Evolutionary conservation across 2,888 invertebrate species (phyloP).

Genomic region (Pandemis corylana): DNA sequence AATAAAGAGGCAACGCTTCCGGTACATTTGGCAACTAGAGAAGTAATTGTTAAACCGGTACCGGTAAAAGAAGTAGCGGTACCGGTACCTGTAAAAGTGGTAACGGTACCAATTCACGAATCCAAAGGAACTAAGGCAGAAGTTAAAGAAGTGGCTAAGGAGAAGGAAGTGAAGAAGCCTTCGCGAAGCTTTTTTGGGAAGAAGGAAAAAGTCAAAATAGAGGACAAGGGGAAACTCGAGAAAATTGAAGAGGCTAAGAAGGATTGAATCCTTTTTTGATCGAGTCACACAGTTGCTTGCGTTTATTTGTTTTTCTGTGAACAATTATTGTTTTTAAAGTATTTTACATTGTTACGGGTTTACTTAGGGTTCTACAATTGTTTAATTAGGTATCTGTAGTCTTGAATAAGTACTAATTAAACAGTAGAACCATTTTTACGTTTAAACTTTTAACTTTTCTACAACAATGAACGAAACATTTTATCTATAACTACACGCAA

Average conservation of each 20-base stretch:
- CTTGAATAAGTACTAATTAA: neutral
- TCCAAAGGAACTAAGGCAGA: neutral
- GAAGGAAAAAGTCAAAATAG: slow-evolving; percentile 34
- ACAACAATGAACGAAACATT: too few relatives aligned
- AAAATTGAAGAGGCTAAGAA: slow-evolving; percentile 27
- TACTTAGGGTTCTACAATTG: too few relatives aligned
- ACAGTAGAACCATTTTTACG: neutral
- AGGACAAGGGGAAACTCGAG: slow-evolving; percentile 14
- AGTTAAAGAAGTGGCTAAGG: slow-evolving; percentile 5
- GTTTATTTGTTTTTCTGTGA: too few relatives aligned
- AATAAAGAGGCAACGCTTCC: slow-evolving; percentile 9
- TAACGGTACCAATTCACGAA: neutral
- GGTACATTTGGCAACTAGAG: neutral
- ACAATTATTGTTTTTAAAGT: too few relatives aligned
- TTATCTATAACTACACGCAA: neutral
- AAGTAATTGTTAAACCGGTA: neutral
- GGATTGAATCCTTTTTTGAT: neutral
- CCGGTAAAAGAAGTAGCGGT: neutral
- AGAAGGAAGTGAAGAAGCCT: slow-evolving; percentile 25
- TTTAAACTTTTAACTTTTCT: too few relatives aligned
- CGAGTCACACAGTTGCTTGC: neutral
- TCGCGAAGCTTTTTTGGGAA: slow-evolving; percentile 29
- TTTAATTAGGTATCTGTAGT: too few relatives aligned
- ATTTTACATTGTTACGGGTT: too few relatives aligned
- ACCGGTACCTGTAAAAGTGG: neutral